phyloP scores from a whole-genome alignment of 2,797 vertebrate genomes.

The Sebastes hopkinsi region DNA sequence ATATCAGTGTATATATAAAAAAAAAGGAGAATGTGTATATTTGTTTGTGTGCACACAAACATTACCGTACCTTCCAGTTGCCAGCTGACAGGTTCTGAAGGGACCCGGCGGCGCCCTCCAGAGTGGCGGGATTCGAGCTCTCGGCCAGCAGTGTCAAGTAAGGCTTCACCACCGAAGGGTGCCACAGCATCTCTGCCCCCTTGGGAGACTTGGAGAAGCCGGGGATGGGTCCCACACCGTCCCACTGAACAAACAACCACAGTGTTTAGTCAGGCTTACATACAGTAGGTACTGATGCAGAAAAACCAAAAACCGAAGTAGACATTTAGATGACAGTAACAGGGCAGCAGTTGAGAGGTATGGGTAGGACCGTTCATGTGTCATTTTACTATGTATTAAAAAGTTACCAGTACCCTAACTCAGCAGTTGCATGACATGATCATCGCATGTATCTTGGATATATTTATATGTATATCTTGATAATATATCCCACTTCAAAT shows the following conservation, averaged over 20 bases:
- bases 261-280: not conserved
- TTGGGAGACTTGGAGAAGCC: slow-evolving; percentile 96
- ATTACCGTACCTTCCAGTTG: slow-evolving; percentile 93
- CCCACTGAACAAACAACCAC: slow-evolving; percentile 86
- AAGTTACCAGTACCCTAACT: too few relatives aligned
- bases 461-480: too few relatives aligned
- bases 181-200: slow-evolving; percentile 99
- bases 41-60: not conserved
- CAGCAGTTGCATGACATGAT: too few relatives aligned
- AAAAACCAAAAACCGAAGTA: not conserved
- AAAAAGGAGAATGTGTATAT: not conserved
- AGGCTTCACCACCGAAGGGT: slow-evolving; percentile 95
- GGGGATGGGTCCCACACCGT: slow-evolving; percentile 96
- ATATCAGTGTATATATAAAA: not conserved
- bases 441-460: too few relatives aligned
- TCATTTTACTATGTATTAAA: not conserved
- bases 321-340: not conserved
- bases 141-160: slow-evolving; percentile 96
- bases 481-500: too few relatives aligned
- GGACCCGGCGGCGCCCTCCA: slow-evolving; percentile 96
- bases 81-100: slow-evolving; percentile 98
- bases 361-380: not conserved
- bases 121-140: slow-evolving; percentile 97
- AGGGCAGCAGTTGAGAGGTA: not conserved
- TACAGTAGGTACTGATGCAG: not conserved